Evolutionary conservation across 2,888 invertebrate genomes (phyloP).

Genomic region (Calephelis perditalis): DNA sequence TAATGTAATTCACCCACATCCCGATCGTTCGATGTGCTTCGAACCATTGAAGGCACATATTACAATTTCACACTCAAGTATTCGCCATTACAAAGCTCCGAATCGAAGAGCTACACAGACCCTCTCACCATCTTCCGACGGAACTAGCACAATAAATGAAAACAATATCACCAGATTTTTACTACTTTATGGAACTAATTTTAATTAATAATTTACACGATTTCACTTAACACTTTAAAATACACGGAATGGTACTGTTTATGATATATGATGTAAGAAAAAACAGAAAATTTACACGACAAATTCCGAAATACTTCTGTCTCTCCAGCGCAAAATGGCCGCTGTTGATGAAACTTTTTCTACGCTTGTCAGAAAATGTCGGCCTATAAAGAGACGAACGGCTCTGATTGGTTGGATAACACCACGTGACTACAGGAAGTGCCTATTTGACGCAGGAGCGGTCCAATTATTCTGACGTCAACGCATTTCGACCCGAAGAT

Average conservation of each 20-base stretch:
- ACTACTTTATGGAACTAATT: conserved; percentile 69
- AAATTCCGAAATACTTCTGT: conserved; percentile 87
- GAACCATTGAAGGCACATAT: conserved; percentile 88
- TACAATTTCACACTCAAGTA: conserved; percentile 84
- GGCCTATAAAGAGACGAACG: conserved; percentile 66
- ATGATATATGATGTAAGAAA: conserved; percentile 78
- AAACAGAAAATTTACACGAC: conserved; percentile 83
- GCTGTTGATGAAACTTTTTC: conserved; percentile 97
- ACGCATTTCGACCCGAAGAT: conserved; percentile 54
- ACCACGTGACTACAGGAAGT: conserved; percentile 76
- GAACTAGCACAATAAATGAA: conserved; percentile 85
- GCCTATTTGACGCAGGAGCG: conserved; percentile 64
- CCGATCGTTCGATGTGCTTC: conserved; percentile 83
- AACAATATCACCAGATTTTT: conserved; percentile 80
- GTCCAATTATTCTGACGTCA: conserved; percentile 71
- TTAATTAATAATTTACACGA: conserved; percentile 63
- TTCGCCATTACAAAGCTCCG: conserved; percentile 88
- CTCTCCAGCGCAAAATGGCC: conserved; percentile 94
- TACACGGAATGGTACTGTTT: conserved; percentile 78
- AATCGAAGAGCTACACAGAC: conserved; percentile 83
- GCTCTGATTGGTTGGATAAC: conserved; percentile 58
- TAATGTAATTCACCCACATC: conserved; percentile 80
- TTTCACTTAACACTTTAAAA: conserved; percentile 79
- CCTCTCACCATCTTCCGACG: conserved; percentile 87
- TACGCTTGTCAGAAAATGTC: conserved; percentile 93